Percentiles rank a stretch among this genome's conserved stretches.
These are phyloP conservation scores for Galaxias olidus DNA, from an alignment of 2,797 vertebrate species.

Conservation along the genomic window DNA sequence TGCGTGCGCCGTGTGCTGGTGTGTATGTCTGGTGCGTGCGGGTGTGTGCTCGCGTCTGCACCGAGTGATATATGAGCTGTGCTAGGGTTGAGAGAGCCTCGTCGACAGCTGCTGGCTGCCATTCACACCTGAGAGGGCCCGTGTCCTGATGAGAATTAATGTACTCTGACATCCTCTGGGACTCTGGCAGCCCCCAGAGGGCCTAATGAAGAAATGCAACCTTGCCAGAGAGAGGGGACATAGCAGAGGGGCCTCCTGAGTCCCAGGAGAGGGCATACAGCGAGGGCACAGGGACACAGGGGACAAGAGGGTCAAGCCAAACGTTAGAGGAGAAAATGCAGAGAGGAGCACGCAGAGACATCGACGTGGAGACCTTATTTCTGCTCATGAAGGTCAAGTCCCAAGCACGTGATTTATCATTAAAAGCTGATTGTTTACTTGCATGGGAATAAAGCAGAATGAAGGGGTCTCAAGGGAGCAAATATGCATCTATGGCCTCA, in stretches of 20 bases:
- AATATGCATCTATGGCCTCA: conserved; percentile 48
- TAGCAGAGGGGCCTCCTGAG: conserved; percentile 67
- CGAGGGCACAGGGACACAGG: conserved; percentile 59
- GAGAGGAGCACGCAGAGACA: conserved; percentile 16
- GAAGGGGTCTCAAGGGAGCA: conserved; percentile 30
- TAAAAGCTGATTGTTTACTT: too few species aligned
- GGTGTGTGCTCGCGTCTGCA: conserved; percentile 52
- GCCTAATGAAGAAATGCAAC: conserved; percentile 86
- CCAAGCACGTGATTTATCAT: too few species aligned
- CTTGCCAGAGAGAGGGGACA: conserved; percentile 68
- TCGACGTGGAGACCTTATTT: conserved; percentile 17
- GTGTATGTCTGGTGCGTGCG: conserved; percentile 54
- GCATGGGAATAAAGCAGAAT: conserved; percentile 46
- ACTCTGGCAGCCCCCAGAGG: conserved; percentile 79
- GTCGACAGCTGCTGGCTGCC: conserved; percentile 88
- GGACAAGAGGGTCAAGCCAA: conserved; percentile 29
- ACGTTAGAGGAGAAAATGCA: neutral
- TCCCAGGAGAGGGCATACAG: conserved; percentile 61
- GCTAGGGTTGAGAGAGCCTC: conserved; percentile 82
- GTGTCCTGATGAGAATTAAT: conserved; percentile 92
- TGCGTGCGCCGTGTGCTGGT: conserved; percentile 53
- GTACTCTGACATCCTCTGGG: conserved; percentile 88
- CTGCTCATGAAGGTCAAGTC: neutral
- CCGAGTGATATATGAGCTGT: conserved; percentile 83
- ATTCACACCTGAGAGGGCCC: conserved; percentile 90